Base-by-base conservation (phyloP, 2,888 invertebrate species). In the Nomada goodeniana region DNA sequence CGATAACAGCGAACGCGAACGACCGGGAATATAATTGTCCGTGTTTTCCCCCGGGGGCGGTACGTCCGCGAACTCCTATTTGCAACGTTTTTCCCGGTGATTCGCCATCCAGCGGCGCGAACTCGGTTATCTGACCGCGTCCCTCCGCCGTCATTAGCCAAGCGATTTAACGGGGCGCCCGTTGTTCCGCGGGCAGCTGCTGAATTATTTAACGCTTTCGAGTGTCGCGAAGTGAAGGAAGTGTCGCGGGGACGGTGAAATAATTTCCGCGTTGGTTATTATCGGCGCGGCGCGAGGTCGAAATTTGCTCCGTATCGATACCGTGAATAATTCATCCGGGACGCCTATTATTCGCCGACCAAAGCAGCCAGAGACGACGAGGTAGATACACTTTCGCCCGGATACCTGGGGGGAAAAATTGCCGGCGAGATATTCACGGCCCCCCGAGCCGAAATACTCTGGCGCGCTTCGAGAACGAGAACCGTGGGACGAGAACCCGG, bases 241-340 rank as follows among this genome's bases (percentile, higher is more conserved):
- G 23, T 1, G 23, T 23, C 23, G 23, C 20, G 15, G 13, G 10
- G 23, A 10, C 2, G 13, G 15, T 18, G 47, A 26, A 63, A 70
- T 72, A 64, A 64, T 72, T 57, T 26, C 42, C 2, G 10, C 13
- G 18, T 15, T 15, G 23, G 42, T 15, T 2, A 36, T 15, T 2
- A 36, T 47, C 53, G 18, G 23, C 29, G 10, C 10, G 67, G 23
- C 1, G 50, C 52, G 20, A 73, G 73, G n/a, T 79, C 64, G 23
- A 55, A 67, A 80, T 60, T 78, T 80, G 52, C 57, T 55, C 11
- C 79, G 29, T 79, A 73, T 81, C 80, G 53, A 81, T 81, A 79
- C 50, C 55, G 50, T 53, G 73, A 81, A 81, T 79, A 80, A 81
- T 81, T 79, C 81, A 79, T 15, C 42, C 26, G 53, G 26, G 63